Conservation (phyloP, 1,140 invertebrate genomes). For the Bombus picipes region DNA sequence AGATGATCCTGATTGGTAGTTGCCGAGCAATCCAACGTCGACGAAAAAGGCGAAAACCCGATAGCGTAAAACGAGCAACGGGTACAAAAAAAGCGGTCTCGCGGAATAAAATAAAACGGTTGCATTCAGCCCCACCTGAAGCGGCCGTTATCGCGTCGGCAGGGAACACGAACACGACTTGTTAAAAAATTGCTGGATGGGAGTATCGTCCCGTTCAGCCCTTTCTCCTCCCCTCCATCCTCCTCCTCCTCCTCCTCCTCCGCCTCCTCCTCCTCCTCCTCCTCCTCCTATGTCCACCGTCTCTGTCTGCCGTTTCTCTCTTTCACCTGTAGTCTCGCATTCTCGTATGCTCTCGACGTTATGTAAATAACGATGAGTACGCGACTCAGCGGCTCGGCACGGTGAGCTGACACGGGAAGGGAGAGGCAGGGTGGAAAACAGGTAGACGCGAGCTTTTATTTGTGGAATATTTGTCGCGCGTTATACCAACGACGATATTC, state of each 20-base stretch:
- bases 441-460: conserved; percentile 73
- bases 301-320: background rate
- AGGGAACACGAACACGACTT: conserved; percentile 50
- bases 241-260: background rate
- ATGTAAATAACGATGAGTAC: conserved; percentile 63
- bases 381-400: conserved; percentile 32
- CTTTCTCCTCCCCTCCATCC: background rate
- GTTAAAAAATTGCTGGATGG: conserved; percentile 56
- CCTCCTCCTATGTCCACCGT: background rate
- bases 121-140: conserved; percentile 46
- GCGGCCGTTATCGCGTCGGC: conserved; percentile 48
- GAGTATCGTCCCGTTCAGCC: conserved; percentile 45
- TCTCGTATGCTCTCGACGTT: conserved; percentile 60
- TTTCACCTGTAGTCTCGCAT: conserved; percentile 7
- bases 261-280: background rate
- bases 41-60: conserved; percentile 73
- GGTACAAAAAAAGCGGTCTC: conserved; percentile 67
- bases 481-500: conserved; percentile 58
- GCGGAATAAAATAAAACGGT: conserved; percentile 69
- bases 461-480: conserved; percentile 73
- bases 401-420: conserved; percentile 14
- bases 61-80: conserved; percentile 70
- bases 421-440: conserved; percentile 13
- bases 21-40: conserved; percentile 78
- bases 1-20: conserved; percentile 83